Evolutionary conservation across 2,888 invertebrate species (phyloP).

Genomic region (Ochlodes sylvanus): DNA sequence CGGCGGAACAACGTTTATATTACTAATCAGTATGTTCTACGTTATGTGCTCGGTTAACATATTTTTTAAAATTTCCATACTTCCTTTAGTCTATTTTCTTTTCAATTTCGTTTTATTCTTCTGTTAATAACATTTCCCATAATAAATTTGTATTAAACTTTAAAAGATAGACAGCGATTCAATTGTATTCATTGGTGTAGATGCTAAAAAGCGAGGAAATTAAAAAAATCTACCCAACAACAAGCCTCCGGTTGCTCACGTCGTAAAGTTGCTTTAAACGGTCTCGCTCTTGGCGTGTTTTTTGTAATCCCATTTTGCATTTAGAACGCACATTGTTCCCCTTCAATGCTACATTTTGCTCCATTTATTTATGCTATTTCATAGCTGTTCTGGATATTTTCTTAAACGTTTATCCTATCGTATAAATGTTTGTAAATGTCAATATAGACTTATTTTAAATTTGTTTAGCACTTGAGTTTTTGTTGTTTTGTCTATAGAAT

Average conservation of each 20-base stretch:
- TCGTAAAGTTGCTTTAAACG: constrained; percentile 37
- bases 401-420: constrained; percentile 6
- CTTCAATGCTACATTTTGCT: constrained; percentile 14
- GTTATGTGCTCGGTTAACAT: too few relatives aligned
- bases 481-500: too few relatives aligned
- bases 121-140: too few relatives aligned
- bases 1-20: too few relatives aligned
- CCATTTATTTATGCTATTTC: background rate
- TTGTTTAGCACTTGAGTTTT: too few relatives aligned
- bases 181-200: background rate
- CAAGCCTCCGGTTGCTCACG: constrained; percentile 30
- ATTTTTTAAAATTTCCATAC: too few relatives aligned
- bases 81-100: too few relatives aligned
- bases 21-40: too few relatives aligned
- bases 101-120: too few relatives aligned
- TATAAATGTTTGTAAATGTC: too few relatives aligned
- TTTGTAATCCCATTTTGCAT: constrained; percentile 37
- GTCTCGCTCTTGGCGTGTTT: constrained; percentile 30
- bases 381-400: constrained; percentile 3
- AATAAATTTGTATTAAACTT: background rate
- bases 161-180: background rate
- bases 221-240: constrained; percentile 25
- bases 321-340: constrained; percentile 26
- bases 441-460: too few relatives aligned
- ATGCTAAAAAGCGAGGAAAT: constrained; percentile 8